These are phyloP conservation scores for Syrista parreyssii DNA, from an alignment of 2,888 invertebrate species.

Conservation along the genomic window DNA sequence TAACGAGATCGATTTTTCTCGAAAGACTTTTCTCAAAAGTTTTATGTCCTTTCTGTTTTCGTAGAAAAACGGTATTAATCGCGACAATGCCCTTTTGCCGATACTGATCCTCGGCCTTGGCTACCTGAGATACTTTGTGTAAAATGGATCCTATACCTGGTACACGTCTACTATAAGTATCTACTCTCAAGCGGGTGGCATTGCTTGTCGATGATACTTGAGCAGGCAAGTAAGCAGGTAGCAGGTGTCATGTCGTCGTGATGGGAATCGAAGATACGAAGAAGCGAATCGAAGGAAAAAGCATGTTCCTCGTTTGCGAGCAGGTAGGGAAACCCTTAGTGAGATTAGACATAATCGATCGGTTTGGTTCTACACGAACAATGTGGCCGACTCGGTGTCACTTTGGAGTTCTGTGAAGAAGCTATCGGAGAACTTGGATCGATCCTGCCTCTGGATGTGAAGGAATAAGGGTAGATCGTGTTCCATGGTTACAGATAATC, in stretches of 20 bases:
- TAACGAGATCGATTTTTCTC: background rate
- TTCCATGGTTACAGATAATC: background rate
- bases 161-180: background rate
- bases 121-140: background rate
- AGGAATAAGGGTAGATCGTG: background rate
- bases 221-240: constrained; percentile 50
- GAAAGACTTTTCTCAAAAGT: background rate
- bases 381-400: background rate
- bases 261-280: constrained; percentile 40
- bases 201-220: background rate
- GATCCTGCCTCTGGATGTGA: background rate
- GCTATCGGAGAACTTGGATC: background rate
- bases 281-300: constrained; percentile 30
- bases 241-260: constrained; percentile 52
- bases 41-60: background rate
- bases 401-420: background rate
- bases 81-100: background rate
- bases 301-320: background rate
- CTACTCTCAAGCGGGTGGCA: background rate
- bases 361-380: constrained; percentile 23
- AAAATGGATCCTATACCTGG: background rate
- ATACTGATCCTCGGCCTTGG: background rate
- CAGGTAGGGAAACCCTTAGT: constrained; percentile 31
- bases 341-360: constrained; percentile 48
- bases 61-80: background rate